Evolutionary conservation across 2,113 vertebrate species (phyloP).

Genomic region (Macroglossus sobrinus): DNA sequence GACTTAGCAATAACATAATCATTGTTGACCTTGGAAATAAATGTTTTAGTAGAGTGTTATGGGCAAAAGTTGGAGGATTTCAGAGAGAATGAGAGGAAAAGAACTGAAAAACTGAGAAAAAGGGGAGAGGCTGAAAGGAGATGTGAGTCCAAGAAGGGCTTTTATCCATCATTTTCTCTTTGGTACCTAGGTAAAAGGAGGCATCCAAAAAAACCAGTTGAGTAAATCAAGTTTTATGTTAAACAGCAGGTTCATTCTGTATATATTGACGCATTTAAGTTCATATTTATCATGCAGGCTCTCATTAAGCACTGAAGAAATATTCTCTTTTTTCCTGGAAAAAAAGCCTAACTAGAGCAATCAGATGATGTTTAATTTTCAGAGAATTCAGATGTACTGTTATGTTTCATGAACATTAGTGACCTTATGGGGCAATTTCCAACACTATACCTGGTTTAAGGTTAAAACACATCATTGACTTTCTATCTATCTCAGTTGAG

Average conservation of each 20-base stretch:
- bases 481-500: background rate
- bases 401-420: background rate
- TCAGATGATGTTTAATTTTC: constrained; percentile 9
- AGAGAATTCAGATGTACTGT: background rate
- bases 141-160: background rate
- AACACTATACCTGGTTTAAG: background rate
- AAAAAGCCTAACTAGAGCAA: background rate
- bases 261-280: background rate
- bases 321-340: constrained; percentile 33
- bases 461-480: background rate
- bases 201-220: background rate
- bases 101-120: background rate
- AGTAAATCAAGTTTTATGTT: constrained; percentile 25
- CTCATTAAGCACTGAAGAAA: background rate
- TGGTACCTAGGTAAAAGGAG: background rate
- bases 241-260: background rate
- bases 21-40: background rate
- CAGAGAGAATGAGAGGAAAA: background rate
- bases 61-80: background rate
- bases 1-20: background rate
- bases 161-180: background rate
- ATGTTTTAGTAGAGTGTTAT: background rate
- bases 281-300: background rate
- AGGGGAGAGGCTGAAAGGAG: background rate
- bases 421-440: background rate